Conservation (phyloP, 1,140 invertebrate species). For the Bombus breviceps region DNA sequence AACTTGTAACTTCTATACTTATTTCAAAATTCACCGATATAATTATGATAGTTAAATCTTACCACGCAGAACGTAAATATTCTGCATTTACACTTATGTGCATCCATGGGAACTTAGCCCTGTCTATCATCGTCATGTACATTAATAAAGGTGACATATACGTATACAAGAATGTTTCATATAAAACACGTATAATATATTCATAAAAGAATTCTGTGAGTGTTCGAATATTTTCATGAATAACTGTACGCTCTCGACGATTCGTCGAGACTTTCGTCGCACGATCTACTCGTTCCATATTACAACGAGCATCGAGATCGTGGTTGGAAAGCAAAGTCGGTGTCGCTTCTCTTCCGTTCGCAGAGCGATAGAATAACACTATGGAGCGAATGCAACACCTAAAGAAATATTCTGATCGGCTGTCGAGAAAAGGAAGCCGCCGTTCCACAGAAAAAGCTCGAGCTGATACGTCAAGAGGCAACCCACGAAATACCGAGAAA, state of each 20-base stretch:
- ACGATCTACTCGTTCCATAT: slow-evolving; percentile 7
- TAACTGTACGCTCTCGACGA: not conserved
- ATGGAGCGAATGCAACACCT: slow-evolving; percentile 34
- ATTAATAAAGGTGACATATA: no score
- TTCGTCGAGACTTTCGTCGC: not conserved
- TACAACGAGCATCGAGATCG: not conserved
- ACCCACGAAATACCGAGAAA: slow-evolving; percentile 40
- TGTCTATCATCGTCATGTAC: no score
- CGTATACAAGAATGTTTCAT: not conserved
- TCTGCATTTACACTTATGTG: no score
- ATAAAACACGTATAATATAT: not conserved
- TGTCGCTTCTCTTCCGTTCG: no score
- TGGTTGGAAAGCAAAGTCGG: not conserved
- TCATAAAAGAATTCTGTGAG: not conserved
- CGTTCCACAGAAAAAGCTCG: slow-evolving; percentile 47
- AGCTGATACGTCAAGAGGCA: slow-evolving; percentile 36
- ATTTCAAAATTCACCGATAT: no score
- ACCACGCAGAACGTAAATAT: no score
- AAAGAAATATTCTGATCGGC: not conserved
- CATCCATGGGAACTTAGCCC: no score
- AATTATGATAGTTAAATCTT: no score
- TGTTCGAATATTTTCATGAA: not conserved
- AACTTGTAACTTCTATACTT: no score
- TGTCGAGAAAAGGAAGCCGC: slow-evolving; percentile 1
- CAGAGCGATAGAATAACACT: not conserved